Conservation (phyloP, 1,140 invertebrate genomes). For the Asobara japonica region DNA sequence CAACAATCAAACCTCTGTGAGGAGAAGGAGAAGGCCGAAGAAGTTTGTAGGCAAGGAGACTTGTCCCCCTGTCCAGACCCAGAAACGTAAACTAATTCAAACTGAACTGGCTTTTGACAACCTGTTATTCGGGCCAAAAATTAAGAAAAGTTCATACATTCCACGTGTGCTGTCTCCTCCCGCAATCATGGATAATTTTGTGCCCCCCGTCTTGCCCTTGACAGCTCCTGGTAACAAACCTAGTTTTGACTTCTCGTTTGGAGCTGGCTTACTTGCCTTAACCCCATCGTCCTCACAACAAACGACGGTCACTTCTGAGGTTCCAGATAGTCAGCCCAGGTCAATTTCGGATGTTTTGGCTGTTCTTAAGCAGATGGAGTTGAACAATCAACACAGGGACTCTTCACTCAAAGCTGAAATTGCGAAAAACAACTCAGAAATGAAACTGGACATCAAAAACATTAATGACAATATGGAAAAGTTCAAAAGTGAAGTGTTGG, state of each 20-base stretch:
- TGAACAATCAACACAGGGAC: background rate
- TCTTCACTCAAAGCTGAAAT: background rate
- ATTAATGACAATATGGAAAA: background rate
- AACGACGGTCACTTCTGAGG: background rate
- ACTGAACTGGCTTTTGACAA: background rate
- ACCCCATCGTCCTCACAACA: background rate
- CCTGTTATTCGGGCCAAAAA: background rate
- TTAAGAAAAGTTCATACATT: background rate
- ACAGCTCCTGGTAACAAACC: too few species aligned
- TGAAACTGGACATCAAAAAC: background rate
- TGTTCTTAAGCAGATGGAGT: background rate
- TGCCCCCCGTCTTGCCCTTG: background rate
- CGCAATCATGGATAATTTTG: background rate
- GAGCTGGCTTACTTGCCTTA: too few species aligned
- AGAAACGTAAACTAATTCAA: background rate
- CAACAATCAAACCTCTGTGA: background rate
- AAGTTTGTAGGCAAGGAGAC: background rate
- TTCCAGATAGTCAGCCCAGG: background rate
- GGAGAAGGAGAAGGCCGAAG: background rate
- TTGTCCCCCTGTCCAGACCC: background rate
- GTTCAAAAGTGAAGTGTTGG: background rate
- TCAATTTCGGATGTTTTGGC: background rate
- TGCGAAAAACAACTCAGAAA: background rate
- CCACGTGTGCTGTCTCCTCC: background rate
- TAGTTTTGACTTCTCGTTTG: too few species aligned